These are phyloP conservation scores for Oconnorella tubifera DNA, from an alignment of 2,888 invertebrate species.

Conservation along the genomic window DNA sequence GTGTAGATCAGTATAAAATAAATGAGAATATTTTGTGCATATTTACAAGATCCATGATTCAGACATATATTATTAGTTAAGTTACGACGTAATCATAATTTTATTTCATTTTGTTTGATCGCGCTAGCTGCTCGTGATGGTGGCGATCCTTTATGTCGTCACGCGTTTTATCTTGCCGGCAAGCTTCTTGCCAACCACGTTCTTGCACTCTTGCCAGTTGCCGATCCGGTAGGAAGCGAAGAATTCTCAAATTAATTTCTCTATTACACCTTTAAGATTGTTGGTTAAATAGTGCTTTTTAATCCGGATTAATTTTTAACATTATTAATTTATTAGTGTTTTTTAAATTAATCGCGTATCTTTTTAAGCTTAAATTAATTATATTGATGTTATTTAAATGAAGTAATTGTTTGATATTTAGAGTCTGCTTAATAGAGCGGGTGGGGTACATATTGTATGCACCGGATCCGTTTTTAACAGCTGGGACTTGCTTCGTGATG, in stretches of 20 bases:
- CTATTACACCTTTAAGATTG: neutral
- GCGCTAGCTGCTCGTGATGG: slow-evolving; percentile 52
- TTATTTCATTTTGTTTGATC: neutral
- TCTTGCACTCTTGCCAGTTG: slow-evolving; percentile 58
- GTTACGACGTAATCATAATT: too few species aligned
- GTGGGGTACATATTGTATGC: slow-evolving; percentile 75
- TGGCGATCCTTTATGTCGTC: slow-evolving; percentile 70
- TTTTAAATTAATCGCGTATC: neutral
- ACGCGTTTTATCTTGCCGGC: slow-evolving; percentile 72
- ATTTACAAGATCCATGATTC: too few species aligned
- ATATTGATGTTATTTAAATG: too few species aligned
- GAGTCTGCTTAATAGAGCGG: slow-evolving; percentile 59
- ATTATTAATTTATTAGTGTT: neutral
- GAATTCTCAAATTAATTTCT: neutral
- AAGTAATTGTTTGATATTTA: slow-evolving; percentile 43
- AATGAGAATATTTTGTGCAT: too few species aligned
- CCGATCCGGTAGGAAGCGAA: slow-evolving; percentile 41
- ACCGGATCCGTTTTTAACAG: slow-evolving; percentile 94
- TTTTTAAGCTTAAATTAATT: too few species aligned
- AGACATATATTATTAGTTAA: too few species aligned
- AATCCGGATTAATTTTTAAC: too few species aligned
- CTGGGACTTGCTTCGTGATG: slow-evolving; percentile 70
- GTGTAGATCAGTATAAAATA: too few species aligned
- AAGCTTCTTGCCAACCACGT: slow-evolving; percentile 66
- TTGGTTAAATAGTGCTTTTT: neutral